These are phyloP conservation scores for Eurytoma adleriae DNA, from an alignment of 2,888 invertebrate species.

Conservation along the genomic window DNA sequence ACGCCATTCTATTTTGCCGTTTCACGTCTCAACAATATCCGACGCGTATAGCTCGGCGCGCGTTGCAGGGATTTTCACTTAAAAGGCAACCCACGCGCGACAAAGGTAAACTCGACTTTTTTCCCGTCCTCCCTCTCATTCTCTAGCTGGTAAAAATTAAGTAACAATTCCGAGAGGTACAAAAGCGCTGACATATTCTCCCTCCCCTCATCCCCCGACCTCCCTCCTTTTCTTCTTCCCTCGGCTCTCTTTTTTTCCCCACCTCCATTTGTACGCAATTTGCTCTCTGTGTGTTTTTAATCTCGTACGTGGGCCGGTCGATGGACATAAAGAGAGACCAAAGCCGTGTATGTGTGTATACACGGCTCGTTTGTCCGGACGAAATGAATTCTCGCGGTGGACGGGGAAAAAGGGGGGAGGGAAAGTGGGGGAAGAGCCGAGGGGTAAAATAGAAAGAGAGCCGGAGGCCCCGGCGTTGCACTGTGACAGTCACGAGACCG, in stretches of 20 bases:
- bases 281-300: slow-evolving; percentile 59
- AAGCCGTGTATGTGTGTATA: slow-evolving; percentile 41
- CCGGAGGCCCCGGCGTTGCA: too few relatives aligned
- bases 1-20: not conserved
- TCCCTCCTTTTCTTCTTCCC: not conserved
- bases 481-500: too few relatives aligned
- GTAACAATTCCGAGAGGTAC: slow-evolving; percentile 26
- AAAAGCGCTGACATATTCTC: slow-evolving; percentile 11
- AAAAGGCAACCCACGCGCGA: not conserved
- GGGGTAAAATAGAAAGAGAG: not conserved
- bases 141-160: slow-evolving; percentile 34
- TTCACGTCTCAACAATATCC: not conserved
- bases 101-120: slow-evolving; percentile 33
- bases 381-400: slow-evolving; percentile 56
- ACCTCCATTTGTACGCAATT: slow-evolving; percentile 57
- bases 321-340: slow-evolving; percentile 59
- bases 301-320: slow-evolving; percentile 56
- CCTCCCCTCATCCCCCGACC: not conserved
- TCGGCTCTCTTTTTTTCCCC: not conserved
- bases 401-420: slow-evolving; percentile 31
- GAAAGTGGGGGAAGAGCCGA: slow-evolving; percentile 25
- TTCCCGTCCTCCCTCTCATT: not conserved
- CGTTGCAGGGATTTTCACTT: not conserved
- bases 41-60: not conserved
- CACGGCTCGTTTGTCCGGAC: slow-evolving; percentile 55